phyloP scores from a whole-genome alignment of 2,797 vertebrate genomes.

The Ispidina picta region DNA sequence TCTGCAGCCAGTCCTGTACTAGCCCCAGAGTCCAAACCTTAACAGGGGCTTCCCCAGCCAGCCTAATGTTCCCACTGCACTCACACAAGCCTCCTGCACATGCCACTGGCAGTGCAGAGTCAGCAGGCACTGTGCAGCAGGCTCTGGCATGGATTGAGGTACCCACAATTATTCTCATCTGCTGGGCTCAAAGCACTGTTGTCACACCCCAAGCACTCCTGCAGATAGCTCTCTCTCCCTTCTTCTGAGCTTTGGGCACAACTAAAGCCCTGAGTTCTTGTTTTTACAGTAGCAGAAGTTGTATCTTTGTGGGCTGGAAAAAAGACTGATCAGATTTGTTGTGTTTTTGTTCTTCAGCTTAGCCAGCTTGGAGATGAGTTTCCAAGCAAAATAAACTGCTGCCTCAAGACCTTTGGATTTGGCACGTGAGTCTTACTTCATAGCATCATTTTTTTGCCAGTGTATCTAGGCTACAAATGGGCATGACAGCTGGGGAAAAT shows the following conservation, averaged over 20 bases:
- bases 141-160: fast-evolving
- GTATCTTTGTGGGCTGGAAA: not conserved
- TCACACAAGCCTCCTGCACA: fast-evolving
- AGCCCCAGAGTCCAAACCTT: not conserved
- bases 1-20: not conserved
- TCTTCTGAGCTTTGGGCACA: not conserved
- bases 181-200: not conserved
- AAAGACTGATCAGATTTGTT: not conserved
- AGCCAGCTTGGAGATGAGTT: not conserved
- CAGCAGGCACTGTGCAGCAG: not conserved
- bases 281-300: not conserved
- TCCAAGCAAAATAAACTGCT: conserved; percentile 5
- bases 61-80: fast-evolving
- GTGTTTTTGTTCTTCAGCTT: not conserved
- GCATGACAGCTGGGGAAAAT: not conserved
- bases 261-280: not conserved
- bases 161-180: not conserved
- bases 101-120: no score
- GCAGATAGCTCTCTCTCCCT: not conserved
- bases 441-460: not conserved
- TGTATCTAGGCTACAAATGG: not conserved
- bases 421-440: not conserved
- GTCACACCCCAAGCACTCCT: not conserved
- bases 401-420: not conserved
- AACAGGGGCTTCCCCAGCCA: not conserved